These are phyloP conservation scores for Setophaga coronata DNA, from an alignment of 2,113 vertebrate genomes.

Conservation along the genomic window DNA sequence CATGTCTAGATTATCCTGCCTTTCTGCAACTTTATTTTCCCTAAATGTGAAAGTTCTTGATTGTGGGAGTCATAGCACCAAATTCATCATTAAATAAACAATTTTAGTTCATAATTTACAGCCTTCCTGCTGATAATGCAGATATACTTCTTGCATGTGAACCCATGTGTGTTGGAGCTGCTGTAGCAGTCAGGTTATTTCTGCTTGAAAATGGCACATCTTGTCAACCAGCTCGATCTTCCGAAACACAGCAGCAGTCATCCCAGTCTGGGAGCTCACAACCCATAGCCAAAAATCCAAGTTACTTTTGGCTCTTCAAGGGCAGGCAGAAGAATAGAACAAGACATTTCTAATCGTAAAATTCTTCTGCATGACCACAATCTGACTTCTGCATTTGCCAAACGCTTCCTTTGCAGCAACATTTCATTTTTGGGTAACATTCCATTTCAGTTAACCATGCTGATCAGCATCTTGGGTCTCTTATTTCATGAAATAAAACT, in stretches of 20 bases:
- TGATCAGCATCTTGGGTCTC: conserved; percentile 31
- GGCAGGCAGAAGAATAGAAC: conserved; percentile 13
- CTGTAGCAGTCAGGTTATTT: neutral
- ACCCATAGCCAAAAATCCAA: neutral
- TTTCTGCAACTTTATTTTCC: neutral
- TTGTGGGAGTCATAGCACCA: neutral
- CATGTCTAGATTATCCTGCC: neutral
- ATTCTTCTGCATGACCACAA: conserved; percentile 19
- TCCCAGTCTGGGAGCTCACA: neutral
- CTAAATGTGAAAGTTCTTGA: neutral
- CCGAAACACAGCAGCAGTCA: neutral
- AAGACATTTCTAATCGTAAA: conserved; percentile 13
- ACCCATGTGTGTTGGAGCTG: neutral
- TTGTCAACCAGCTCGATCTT: neutral
- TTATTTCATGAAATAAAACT: conserved; percentile 38
- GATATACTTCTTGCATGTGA: neutral
- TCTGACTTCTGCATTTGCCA: conserved; percentile 36
- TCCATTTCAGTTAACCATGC: conserved; percentile 15
- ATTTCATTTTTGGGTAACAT: conserved; percentile 25
- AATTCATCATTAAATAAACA: neutral
- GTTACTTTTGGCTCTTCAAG: conserved; percentile 14
- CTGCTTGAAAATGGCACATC: neutral
- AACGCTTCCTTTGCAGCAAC: conserved; percentile 18
- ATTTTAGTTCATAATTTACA: neutral
- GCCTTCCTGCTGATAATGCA: neutral